Conservation (phyloP, 2,888 invertebrate genomes). For the Carabus problematicus region DNA sequence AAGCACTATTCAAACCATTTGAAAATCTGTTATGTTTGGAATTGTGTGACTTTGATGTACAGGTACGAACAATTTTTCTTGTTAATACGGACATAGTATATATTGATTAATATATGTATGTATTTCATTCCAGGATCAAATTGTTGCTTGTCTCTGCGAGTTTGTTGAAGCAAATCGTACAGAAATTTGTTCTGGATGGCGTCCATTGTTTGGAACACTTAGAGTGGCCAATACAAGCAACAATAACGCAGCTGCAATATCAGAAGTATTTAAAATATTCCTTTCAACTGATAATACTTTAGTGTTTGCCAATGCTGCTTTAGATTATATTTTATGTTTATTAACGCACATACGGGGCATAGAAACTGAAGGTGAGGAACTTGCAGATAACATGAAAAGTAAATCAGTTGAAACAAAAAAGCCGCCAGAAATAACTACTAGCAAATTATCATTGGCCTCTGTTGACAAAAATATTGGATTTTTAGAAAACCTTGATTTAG, state of each 20-base stretch:
- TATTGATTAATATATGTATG: slow-evolving; percentile 13
- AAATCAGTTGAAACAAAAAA: slow-evolving; percentile 62
- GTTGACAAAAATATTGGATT: slow-evolving; percentile 48
- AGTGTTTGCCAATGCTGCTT: slow-evolving; percentile 92
- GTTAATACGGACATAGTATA: neutral
- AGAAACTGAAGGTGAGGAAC: slow-evolving; percentile 58
- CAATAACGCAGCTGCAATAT: slow-evolving; percentile 73
- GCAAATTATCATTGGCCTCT: slow-evolving; percentile 25
- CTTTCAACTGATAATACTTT: slow-evolving; percentile 90
- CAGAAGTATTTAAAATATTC: slow-evolving; percentile 94
- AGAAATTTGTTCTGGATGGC: slow-evolving; percentile 95
- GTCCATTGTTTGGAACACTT: slow-evolving; percentile 92
- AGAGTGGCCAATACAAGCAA: slow-evolving; percentile 78
- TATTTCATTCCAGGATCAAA: slow-evolving; percentile 72
- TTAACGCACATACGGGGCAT: slow-evolving; percentile 78
- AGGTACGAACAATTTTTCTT: slow-evolving; percentile 24
- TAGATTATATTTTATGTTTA: slow-evolving; percentile 92
- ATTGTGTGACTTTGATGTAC: slow-evolving; percentile 85
- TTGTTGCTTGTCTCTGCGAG: slow-evolving; percentile 94
- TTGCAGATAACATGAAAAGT: slow-evolving; percentile 61
- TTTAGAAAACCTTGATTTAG: slow-evolving; percentile 49
- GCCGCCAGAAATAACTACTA: slow-evolving; percentile 9
- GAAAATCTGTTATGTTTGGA: slow-evolving; percentile 94
- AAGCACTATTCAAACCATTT: slow-evolving; percentile 92
- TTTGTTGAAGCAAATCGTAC: slow-evolving; percentile 93